phyloP scores from a whole-genome alignment of 2,888 invertebrate species.

The Sclerodermus sp. region DNA sequence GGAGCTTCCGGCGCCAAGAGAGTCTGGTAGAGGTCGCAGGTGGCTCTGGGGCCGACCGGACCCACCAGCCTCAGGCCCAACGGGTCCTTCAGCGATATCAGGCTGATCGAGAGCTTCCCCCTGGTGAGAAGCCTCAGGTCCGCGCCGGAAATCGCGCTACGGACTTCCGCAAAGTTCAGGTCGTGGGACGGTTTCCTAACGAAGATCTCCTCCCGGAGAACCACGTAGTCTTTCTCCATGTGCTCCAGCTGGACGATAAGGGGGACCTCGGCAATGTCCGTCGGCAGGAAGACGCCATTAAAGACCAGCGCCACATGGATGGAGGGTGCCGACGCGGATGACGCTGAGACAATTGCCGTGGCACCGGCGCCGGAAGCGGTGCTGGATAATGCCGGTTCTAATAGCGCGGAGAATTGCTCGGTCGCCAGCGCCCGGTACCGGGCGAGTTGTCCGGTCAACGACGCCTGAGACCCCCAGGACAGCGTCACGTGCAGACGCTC shows the following conservation, averaged over 20 bases:
- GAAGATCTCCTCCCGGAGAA: constrained; percentile 70
- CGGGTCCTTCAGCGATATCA: constrained; percentile 71
- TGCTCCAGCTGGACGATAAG: constrained; percentile 71
- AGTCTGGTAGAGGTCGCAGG: constrained; percentile 81
- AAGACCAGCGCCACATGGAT: constrained; percentile 80
- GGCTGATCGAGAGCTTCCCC: constrained; percentile 72
- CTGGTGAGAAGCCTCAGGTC: constrained; percentile 76
- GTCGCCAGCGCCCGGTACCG: constrained; percentile 77
- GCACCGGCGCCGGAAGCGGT: constrained; percentile 72
- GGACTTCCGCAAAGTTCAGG: constrained; percentile 76
- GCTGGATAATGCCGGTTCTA: constrained; percentile 66
- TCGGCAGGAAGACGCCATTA: constrained; percentile 75
- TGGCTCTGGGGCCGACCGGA: constrained; percentile 71
- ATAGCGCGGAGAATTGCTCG: constrained; percentile 79
- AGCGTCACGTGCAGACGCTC: constrained; percentile 79
- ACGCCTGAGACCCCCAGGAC: constrained; percentile 64
- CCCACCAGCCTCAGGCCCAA: constrained; percentile 70
- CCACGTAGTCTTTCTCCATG: constrained; percentile 72
- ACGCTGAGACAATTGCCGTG: constrained; percentile 83
- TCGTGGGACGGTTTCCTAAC: constrained; percentile 76
- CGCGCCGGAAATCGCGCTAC: constrained; percentile 74
- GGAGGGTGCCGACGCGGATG: constrained; percentile 77
- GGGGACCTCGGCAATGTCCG: constrained; percentile 68
- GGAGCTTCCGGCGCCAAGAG: constrained; percentile 63
- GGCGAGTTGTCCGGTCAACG: constrained; percentile 72